Evolutionary conservation across 2,113 vertebrate genomes (phyloP).

Genomic region (Pterocles burchelli): DNA sequence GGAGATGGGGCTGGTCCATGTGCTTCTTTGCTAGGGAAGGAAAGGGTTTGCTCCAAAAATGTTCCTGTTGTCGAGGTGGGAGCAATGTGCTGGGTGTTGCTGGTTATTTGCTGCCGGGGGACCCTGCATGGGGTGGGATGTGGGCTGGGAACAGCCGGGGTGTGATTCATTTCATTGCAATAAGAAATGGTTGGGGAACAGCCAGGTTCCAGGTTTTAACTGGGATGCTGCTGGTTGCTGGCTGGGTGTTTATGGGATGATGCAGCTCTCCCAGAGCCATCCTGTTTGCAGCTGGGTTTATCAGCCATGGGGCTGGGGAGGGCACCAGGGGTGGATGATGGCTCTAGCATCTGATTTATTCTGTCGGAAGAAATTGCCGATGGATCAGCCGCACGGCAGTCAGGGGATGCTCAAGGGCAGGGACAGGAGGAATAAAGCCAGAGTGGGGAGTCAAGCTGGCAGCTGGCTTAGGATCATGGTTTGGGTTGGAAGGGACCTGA

Average conservation of each 20-base stretch:
- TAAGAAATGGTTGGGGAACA: rapidly evolving
- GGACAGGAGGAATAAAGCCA: rapidly evolving
- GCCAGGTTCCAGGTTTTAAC: background rate
- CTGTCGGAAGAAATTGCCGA: rapidly evolving
- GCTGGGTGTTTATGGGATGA: background rate
- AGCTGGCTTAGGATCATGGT: too few relatives aligned
- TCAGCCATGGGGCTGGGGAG: rapidly evolving
- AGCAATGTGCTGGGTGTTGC: background rate
- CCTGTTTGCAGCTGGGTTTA: background rate
- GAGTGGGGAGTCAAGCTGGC: background rate
- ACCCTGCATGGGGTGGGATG: rapidly evolving
- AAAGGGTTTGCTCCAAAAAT: background rate
- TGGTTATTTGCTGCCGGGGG: background rate
- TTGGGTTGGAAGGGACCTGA: too few relatives aligned
- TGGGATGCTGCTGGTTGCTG: background rate
- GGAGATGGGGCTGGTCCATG: rapidly evolving
- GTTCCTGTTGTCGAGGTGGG: background rate
- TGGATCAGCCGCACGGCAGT: background rate
- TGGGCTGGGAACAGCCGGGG: background rate
- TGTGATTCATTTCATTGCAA: background rate
- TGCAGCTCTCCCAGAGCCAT: background rate
- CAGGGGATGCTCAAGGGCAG: background rate
- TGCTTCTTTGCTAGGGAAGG: background rate
- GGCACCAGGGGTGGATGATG: rapidly evolving
- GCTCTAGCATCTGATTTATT: background rate